phyloP scores from a whole-genome alignment of 2,113 vertebrate genomes.

The Illadopsis cleaveri region DNA sequence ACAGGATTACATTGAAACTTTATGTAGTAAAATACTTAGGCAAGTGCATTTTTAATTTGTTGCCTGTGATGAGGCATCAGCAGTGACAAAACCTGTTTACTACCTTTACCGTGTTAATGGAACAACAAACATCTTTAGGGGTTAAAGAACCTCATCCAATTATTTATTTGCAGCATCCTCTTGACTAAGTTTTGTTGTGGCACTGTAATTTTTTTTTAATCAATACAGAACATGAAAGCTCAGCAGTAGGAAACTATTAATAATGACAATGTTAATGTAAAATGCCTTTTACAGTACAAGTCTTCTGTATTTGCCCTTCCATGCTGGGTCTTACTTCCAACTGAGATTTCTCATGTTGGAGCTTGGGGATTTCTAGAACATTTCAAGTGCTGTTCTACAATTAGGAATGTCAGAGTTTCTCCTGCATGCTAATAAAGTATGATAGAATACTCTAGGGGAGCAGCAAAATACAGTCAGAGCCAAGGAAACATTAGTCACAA shows the following conservation, averaged over 20 bases:
- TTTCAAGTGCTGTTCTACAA: background rate
- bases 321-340: background rate
- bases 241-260: background rate
- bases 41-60: background rate
- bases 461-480: background rate
- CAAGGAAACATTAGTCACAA: slow-evolving; percentile 38
- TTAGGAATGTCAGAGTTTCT: background rate
- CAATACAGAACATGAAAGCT: background rate
- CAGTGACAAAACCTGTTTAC: background rate
- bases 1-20: background rate
- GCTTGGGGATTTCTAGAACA: background rate
- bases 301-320: too few relatives aligned
- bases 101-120: background rate
- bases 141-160: background rate
- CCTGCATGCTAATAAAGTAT: background rate
- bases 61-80: background rate
- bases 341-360: background rate
- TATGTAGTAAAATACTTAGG: background rate
- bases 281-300: background rate
- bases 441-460: background rate
- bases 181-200: background rate
- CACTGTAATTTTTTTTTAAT: background rate
- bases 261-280: background rate
- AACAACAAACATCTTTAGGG: background rate
- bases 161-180: background rate